Base-by-base conservation (phyloP, 2,797 vertebrate genomes). In the Mareca strepera region DNA sequence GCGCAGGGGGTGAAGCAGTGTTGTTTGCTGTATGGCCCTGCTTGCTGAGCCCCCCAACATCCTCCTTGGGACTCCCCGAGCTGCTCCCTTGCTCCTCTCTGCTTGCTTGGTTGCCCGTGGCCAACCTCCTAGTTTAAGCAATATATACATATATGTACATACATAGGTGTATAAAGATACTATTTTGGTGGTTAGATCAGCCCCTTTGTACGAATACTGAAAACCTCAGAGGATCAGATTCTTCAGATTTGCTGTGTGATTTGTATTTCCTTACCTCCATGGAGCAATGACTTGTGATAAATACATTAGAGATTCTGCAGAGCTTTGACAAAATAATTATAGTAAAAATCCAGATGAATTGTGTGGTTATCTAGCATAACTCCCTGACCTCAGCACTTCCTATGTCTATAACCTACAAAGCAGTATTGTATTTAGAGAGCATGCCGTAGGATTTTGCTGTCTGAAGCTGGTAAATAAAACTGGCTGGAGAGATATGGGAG, bases 341-440 rank as follows among this genome's bases (percentile, higher is more conserved):
- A 28, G 37, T 37, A 70, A 95, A 90, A 91, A 68, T 53, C 26
- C 84, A 25, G 6, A 48, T 29, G 52, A 82, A 74, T 41, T 72
- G 75, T 74, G 72, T 17, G 63, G 62, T 72, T 85, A 76, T 63
- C 72, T 41, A 35, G 72, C 43, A 17, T 9, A 88, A 39, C 17
- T 76, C 63, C 81, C 84, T 85, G 78, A 92, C 75, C 78, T 86
- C 89, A 90, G 67, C 76, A 35, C 33, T 82, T 74, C 48, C 39
- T n/a, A 3, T 6, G 22, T 12, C 78, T 72, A 8, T 0, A 1
- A 28, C 33, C 59, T 37, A 8, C 0, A 0, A 89, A 35, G 48
- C 82, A 31, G 13, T 4, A 28, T 20, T 59, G 43, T 25, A 25
- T 75, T 95, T 70, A 63, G 29, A 64, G 56, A 91, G 43, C 55